Percentiles rank a stretch among this genome's conserved stretches.
Evolutionary conservation across 2,113 vertebrate species (phyloP).

Genomic region (Cisticola juncidis): DNA sequence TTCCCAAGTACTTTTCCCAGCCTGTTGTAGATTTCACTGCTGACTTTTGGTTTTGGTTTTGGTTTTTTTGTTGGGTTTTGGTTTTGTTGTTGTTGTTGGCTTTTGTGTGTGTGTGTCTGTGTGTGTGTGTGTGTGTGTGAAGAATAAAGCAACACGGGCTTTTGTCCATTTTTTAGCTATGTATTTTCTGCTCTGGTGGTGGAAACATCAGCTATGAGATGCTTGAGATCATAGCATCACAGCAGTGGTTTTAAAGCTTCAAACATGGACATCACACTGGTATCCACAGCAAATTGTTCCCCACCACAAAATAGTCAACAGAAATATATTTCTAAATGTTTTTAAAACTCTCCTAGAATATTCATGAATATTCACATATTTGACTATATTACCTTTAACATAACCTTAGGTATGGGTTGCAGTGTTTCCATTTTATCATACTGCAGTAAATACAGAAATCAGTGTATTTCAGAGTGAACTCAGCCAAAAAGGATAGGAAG

Average conservation of each 20-base stretch:
- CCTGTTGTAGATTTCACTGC: background rate
- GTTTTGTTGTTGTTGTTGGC: background rate
- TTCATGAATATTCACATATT: background rate
- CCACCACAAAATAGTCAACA: background rate
- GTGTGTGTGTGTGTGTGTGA: background rate
- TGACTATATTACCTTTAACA: background rate
- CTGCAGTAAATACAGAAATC: background rate
- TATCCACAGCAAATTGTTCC: background rate
- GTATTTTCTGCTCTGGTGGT: background rate
- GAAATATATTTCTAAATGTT: background rate
- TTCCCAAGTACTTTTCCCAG: background rate
- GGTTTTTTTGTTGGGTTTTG: background rate
- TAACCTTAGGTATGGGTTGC: background rate
- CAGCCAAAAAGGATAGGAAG: background rate
- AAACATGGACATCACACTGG: background rate
- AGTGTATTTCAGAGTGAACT: background rate
- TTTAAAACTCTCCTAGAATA: background rate
- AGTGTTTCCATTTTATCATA: background rate
- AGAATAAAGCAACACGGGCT: background rate
- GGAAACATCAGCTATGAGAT: rapidly evolving
- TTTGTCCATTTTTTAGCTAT: background rate
- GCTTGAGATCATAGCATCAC: background rate
- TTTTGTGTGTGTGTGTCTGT: background rate
- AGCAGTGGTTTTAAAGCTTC: background rate
- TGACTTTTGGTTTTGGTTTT: background rate